Evolutionary conservation across 2,797 vertebrate species (phyloP).

Genomic region (Allobates femoralis): DNA sequence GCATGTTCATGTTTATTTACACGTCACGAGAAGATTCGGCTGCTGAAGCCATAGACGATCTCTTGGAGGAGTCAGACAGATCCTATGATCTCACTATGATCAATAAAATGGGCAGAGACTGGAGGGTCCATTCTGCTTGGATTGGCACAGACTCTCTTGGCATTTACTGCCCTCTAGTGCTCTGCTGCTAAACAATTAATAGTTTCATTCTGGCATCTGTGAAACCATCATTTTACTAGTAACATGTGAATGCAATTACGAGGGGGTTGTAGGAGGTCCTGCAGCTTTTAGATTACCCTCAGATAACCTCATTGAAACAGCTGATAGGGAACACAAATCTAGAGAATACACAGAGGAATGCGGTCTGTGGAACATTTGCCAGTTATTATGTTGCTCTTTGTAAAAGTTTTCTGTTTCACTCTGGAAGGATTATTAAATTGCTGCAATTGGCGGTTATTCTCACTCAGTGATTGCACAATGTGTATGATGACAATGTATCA

Average conservation of each 20-base stretch:
- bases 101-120: conserved; percentile 12
- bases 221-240: conserved; percentile 1
- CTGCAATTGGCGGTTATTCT: too few relatives aligned
- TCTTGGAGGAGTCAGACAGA: not conserved
- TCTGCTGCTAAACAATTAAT: conserved; percentile 4
- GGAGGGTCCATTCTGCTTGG: conserved; percentile 23
- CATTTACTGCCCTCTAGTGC: conserved; percentile 54
- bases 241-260: conserved; percentile 55
- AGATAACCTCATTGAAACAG: conserved; percentile 35
- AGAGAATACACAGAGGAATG: not conserved
- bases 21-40: too few relatives aligned
- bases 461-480: too few relatives aligned
- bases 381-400: not conserved
- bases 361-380: not conserved
- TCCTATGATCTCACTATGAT: too few relatives aligned
- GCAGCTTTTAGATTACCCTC: conserved; percentile 45
- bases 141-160: conserved; percentile 25
- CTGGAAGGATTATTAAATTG: not conserved
- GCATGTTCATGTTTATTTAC: not conserved
- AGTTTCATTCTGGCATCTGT: conserved; percentile 4
- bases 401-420: not conserved
- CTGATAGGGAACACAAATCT: conserved; percentile 19
- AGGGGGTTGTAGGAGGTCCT: conserved; percentile 44
- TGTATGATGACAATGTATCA: too few relatives aligned
- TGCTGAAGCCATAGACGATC: too few relatives aligned